These are phyloP conservation scores for Orthosia cruda DNA, from an alignment of 2,888 invertebrate species.

Conservation along the genomic window DNA sequence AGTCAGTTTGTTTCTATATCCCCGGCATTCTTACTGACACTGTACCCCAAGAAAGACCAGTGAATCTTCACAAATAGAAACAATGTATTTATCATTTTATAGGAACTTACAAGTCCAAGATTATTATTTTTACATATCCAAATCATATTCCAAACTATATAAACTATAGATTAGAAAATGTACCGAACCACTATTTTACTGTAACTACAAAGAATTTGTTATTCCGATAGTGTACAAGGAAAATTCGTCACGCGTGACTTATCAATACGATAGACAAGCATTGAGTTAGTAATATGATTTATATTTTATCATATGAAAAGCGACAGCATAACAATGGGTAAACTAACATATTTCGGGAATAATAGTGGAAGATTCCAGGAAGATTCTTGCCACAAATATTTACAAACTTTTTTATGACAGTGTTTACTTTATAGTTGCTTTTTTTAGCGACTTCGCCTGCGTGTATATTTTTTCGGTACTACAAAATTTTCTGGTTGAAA, in stretches of 20 bases:
- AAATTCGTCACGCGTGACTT: constrained; percentile 22
- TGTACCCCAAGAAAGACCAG: too few relatives aligned
- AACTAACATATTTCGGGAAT: neutral
- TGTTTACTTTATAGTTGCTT: neutral
- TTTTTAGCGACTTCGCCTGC: neutral
- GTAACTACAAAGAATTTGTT: neutral
- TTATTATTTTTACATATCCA: neutral
- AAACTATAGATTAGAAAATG: neutral
- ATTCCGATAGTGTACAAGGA: constrained; percentile 20
- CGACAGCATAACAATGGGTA: constrained; percentile 23
- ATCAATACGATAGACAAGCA: constrained; percentile 19
- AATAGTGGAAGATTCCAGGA: neutral
- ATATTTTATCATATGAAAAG: constrained; percentile 8
- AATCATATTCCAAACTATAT: too few relatives aligned
- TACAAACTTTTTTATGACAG: neutral
- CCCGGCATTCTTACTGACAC: too few relatives aligned
- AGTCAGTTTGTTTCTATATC: too few relatives aligned
- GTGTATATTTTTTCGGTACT: neutral
- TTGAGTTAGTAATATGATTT: constrained; percentile 24
- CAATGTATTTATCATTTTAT: neutral
- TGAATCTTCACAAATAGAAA: too few relatives aligned
- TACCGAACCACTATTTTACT: neutral
- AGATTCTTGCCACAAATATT: constrained; percentile 4
- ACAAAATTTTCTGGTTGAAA: neutral
- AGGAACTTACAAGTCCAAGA: neutral